These are phyloP conservation scores for Probosciger aterrimus DNA, from an alignment of 2,113 vertebrate species.

Conservation along the genomic window DNA sequence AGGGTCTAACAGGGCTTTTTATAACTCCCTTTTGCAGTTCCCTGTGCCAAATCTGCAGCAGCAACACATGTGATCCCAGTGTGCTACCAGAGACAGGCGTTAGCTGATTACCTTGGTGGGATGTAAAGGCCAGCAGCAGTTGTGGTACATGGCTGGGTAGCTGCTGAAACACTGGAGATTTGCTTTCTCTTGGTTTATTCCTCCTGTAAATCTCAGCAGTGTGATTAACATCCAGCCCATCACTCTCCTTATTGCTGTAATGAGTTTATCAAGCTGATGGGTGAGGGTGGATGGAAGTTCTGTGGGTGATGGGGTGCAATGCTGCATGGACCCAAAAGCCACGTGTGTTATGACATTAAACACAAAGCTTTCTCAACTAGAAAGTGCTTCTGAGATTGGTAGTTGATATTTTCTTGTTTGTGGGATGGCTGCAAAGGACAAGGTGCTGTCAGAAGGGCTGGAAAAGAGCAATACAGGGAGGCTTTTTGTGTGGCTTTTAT, in stretches of 20 bases:
- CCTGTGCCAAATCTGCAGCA: neutral
- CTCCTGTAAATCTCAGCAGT: neutral
- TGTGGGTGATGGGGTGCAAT: fast-evolving
- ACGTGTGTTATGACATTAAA: fast-evolving
- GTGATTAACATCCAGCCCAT: neutral
- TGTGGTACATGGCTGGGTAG: neutral
- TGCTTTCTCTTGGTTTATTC: neutral
- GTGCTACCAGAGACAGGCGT: neutral
- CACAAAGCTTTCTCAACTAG: neutral
- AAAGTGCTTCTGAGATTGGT: neutral
- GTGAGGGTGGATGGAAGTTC: neutral
- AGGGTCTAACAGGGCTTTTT: neutral
- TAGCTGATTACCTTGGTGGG: neutral
- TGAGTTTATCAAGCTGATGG: neutral
- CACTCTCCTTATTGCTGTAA: neutral
- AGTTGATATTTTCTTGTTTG: neutral
- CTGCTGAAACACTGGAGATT: neutral
- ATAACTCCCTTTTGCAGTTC: neutral
- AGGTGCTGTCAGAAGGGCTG: neutral
- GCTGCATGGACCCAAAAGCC: neutral
- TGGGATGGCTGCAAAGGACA: neutral
- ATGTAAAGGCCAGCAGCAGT: neutral
- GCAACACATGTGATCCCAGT: neutral
- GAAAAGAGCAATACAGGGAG: fast-evolving
- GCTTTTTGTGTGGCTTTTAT: no score